Percentiles rank a stretch among this genome's conserved stretches.
phyloP scores from a whole-genome alignment of 2,113 vertebrate genomes.

The Hiodon alosoides region DNA sequence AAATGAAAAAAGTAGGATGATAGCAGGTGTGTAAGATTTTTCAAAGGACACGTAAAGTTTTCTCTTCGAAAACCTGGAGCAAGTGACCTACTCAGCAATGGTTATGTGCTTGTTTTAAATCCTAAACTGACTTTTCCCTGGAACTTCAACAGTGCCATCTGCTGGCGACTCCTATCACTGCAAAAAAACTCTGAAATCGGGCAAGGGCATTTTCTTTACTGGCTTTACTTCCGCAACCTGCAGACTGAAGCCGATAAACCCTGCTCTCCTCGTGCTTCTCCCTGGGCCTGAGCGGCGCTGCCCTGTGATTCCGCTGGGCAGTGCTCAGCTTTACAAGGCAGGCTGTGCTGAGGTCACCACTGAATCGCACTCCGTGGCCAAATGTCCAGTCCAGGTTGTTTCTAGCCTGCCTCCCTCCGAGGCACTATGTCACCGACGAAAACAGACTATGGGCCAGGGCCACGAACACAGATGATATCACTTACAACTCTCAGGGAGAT shows the following conservation, averaged over 20 bases:
- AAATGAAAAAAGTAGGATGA: background rate
- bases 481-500: too few species aligned
- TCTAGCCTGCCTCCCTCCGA: background rate
- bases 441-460: too few species aligned
- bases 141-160: conserved; percentile 11
- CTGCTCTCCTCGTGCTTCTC: background rate
- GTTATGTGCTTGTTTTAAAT: background rate
- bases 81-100: too few species aligned
- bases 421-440: background rate
- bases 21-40: background rate
- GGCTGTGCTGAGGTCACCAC: conserved; percentile 6
- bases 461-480: too few species aligned
- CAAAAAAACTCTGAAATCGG: background rate
- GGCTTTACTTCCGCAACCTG: background rate
- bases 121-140: background rate
- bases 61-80: background rate
- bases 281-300: background rate
- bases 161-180: background rate
- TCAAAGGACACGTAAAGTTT: background rate
- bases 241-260: background rate
- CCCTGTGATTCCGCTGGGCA: background rate
- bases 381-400: background rate
- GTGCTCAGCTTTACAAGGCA: conserved; percentile 9
- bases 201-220: too few species aligned
- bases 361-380: conserved; percentile 5